Evolutionary conservation across 2,113 vertebrate genomes (phyloP).

Genomic region (Heloderma charlesbogerti): DNA sequence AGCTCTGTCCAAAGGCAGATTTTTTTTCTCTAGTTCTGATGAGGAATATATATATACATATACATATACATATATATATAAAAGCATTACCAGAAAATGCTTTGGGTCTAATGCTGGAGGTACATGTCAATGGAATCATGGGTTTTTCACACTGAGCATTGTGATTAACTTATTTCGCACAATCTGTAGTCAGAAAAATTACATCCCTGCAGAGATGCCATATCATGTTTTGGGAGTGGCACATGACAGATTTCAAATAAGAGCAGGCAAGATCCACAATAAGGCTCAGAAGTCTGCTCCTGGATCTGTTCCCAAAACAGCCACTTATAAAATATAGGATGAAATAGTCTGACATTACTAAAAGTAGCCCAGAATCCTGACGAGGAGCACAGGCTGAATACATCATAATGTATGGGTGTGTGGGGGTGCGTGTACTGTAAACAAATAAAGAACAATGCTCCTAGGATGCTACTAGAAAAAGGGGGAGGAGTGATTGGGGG

Average conservation of each 20-base stretch:
- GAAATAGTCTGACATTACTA: neutral
- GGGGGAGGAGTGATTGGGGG: neutral
- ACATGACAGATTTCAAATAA: neutral
- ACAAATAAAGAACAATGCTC: neutral
- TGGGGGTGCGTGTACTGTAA: neutral
- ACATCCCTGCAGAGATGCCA: neutral
- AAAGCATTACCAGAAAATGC: neutral
- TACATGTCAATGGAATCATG: neutral
- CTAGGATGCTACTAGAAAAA: neutral
- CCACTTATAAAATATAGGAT: neutral
- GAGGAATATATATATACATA: neutral
- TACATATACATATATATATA: slow-evolving; percentile 4
- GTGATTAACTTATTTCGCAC: neutral
- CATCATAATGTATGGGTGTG: neutral
- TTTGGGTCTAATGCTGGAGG: neutral
- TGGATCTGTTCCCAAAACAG: neutral
- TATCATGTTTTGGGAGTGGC: neutral
- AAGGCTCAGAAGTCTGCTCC: neutral
- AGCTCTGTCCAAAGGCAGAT: neutral
- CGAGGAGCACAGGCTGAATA: neutral
- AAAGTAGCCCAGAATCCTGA: neutral
- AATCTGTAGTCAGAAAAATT: neutral
- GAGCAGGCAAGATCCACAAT: neutral
- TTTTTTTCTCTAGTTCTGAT: neutral
- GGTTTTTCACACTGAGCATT: neutral